Base-by-base conservation (phyloP, 2,113 vertebrate species). In the Todiramphus saurophagus region DNA sequence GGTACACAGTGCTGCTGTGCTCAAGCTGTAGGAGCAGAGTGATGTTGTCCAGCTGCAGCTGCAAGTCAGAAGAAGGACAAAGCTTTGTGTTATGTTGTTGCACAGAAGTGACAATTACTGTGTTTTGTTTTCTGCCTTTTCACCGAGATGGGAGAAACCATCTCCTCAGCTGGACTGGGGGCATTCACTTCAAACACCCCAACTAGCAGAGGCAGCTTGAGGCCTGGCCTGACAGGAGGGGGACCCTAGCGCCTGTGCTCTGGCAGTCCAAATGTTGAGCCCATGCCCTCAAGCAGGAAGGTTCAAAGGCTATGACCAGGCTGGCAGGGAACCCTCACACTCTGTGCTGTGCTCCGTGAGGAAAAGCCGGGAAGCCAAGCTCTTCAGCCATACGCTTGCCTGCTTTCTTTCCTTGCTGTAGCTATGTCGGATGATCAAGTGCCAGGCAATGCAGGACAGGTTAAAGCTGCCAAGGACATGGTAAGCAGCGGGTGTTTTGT, bases 1-100 rank as follows among this genome's bases (percentile, higher is more conserved):
- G 90, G 84, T 68, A 96, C 95, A 91, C 80, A 76, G 95, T 31
- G 94, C 90, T 74, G 94, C 95, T 96, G 94, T 96, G 95, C 95
- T 91, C 77, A 51, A 46, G 92, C 93, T 77, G 89, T n/a, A 83
- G 80, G 88, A 56, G 72, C 91, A 67, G 46, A 79, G 83, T 86
- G 90, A 84, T 96, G 93, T 66, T 92, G 85, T 89, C 90, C 95
- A 92, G 96, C 96, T 97, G 96, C 97, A 97, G 97, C 95, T 97
- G 97, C 89, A 67, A 51, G 73, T 50, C 94, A 88, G 92, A 11
- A 88, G 92, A 11, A 93, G 77, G 94, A 97, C 97, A 97, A 97
- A 97, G 97, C 96, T 86, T 48, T 75, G 96, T 46, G 85, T 97
- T 97, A 94, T 97, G 68, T 89, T 78, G 74, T 83, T 73, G 84